Evolutionary conservation across 2,113 vertebrate genomes (phyloP).

Genomic region (Anguilla rostrata): DNA sequence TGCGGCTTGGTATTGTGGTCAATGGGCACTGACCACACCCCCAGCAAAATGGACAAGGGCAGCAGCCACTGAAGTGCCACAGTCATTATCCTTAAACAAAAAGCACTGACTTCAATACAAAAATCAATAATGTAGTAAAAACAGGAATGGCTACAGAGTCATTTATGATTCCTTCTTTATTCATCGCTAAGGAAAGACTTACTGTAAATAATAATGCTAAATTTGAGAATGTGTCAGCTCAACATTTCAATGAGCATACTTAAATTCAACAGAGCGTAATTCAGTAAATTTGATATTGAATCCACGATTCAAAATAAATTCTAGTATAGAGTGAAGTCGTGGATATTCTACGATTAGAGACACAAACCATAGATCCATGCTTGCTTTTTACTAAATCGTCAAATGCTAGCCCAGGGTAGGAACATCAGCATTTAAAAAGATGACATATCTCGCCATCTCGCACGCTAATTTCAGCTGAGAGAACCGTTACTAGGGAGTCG

Average conservation of each 20-base stretch:
- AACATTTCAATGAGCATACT: background rate
- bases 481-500: too few relatives aligned
- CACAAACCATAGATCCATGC: too few relatives aligned
- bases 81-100: slow-evolving; percentile 56
- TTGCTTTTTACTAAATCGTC: too few relatives aligned
- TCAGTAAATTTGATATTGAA: too few relatives aligned
- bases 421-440: background rate
- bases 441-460: background rate
- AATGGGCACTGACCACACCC: slow-evolving; percentile 63
- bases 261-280: too few relatives aligned
- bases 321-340: too few relatives aligned
- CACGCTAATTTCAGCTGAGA: background rate
- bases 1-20: slow-evolving; percentile 56
- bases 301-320: too few relatives aligned
- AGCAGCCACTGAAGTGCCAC: slow-evolving; percentile 47
- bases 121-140: background rate
- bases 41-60: slow-evolving; percentile 54
- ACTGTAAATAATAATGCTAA: background rate
- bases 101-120: background rate
- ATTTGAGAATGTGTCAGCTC: background rate
- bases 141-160: background rate
- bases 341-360: too few relatives aligned
- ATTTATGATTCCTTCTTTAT: too few relatives aligned
- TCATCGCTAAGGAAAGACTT: background rate
- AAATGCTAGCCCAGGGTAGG: background rate